phyloP scores from a whole-genome alignment of 2,797 vertebrate species.

The Selene dorsalis region DNA sequence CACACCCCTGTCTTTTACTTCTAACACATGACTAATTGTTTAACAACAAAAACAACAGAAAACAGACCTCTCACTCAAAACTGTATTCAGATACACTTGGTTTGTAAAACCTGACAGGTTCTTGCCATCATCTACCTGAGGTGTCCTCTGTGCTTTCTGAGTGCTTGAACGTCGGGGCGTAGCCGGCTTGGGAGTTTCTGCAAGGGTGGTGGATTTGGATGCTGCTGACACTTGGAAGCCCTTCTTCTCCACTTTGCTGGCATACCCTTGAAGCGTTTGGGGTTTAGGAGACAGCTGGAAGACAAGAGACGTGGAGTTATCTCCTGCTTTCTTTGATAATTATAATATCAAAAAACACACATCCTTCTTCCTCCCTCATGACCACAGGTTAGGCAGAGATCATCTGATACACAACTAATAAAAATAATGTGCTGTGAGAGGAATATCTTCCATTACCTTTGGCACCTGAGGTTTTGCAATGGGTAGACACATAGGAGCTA shows the following conservation, averaged over 20 bases:
- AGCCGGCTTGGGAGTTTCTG: slow-evolving; percentile 62
- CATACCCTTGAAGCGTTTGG: slow-evolving; percentile 79
- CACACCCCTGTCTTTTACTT: slow-evolving; percentile 30
- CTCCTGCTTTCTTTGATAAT: neutral
- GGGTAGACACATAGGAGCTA: slow-evolving; percentile 87
- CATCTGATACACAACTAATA: slow-evolving; percentile 7
- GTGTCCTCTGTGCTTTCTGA: slow-evolving; percentile 67
- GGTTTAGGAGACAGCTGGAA: slow-evolving; percentile 89
- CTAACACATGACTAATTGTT: slow-evolving; percentile 30
- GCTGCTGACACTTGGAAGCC: slow-evolving; percentile 29
- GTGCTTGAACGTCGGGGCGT: slow-evolving; percentile 55
- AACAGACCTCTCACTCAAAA: neutral
- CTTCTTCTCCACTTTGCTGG: slow-evolving; percentile 72
- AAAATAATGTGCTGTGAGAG: slow-evolving; percentile 15
- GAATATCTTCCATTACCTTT: slow-evolving; percentile 80
- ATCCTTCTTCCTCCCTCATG: slow-evolving; percentile 15
- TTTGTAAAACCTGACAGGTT: neutral
- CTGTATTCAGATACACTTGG: neutral
- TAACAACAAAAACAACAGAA: neutral
- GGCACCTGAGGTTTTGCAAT: slow-evolving; percentile 78
- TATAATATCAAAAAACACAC: neutral
- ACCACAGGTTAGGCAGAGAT: slow-evolving; percentile 1
- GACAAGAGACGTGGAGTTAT: slow-evolving; percentile 23
- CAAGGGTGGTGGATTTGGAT: slow-evolving; percentile 48
- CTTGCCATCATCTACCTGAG: slow-evolving; percentile 69